Evolutionary conservation across 2,797 vertebrate species (phyloP), one percentile per base, ranked within the genome.

Genomic region (Silurus lanzhouensis): DNA sequence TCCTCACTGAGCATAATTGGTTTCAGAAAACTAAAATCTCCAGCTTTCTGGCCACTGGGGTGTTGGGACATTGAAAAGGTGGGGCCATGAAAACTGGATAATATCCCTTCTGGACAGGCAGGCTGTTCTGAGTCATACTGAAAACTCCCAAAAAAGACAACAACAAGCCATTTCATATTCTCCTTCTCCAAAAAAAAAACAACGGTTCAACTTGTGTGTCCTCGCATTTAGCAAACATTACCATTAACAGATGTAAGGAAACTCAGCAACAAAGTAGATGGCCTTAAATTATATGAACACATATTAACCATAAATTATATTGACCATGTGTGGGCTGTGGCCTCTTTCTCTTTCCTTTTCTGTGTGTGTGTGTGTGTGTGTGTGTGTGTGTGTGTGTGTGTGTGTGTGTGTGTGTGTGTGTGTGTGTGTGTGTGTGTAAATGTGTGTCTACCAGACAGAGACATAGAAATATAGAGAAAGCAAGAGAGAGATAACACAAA

Each of bases 221-320:
- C 92, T 84, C 89, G 95, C 94, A 95, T 94, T 92, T 94, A 93
- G 93, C 89, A 94, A 94, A 94, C 92, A 94, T 94, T 93, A 89
- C 87, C 91, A 83, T 74, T 88, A 89, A 89, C 90, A 92, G 86
- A 91, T 83, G 61, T 76, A 64, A 25, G n/a, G n/a, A 27, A 57
- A 27, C n/a, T 55, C 15, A 31, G 14, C 6, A 76, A 57, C 48
- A 76, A 19, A 25, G 19, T 52, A 52, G 22, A 72, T 52, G 14
- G 7, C 22, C 71, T 25, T 15, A 58, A 31, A 58, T 19, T 20
- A 58, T 57, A 74, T 25, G n/a, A 72, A 25, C 5, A 48, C 15
- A 52, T 52, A 52, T 14, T 6, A n/a, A 52, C 46, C 12, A n/a
- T 44, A 70, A n/a, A 52, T 55, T 75, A 22, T 55, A 55, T 15